These are phyloP conservation scores for Sarcophaga bullata DNA, from an alignment of 1,140 invertebrate species.

Conservation along the genomic window DNA sequence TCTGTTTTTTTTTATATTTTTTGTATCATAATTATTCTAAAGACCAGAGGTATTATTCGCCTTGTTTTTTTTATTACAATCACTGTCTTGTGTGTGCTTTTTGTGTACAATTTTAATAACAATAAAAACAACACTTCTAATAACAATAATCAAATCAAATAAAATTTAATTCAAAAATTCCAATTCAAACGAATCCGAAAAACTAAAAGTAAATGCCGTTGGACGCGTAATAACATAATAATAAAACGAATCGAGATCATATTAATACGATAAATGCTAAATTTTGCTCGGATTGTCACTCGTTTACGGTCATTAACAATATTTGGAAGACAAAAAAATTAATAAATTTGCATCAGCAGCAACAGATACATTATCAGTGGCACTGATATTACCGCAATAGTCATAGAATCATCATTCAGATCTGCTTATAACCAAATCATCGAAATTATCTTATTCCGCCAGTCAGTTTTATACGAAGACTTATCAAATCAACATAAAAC, in stretches of 20 bases:
- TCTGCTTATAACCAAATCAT: slow-evolving; percentile 11
- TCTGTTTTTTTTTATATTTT: not conserved
- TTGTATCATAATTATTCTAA: not conserved
- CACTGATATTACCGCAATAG: not conserved
- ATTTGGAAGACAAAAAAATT: not conserved
- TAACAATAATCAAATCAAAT: slow-evolving; percentile 16
- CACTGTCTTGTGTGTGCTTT: not conserved
- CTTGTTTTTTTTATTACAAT: slow-evolving; percentile 29
- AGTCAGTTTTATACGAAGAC: slow-evolving; percentile 26
- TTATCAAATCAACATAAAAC: slow-evolving; percentile 37
- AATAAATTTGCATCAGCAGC: not conserved
- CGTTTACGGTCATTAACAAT: not conserved
- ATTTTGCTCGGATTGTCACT: slow-evolving; percentile 54
- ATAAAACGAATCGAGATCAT: not conserved
- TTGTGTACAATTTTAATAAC: slow-evolving; percentile 30
- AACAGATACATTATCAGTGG: not conserved
- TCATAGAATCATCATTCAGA: not conserved
- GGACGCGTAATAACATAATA: not conserved
- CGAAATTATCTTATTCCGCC: slow-evolving; percentile 27
- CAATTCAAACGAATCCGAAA: not conserved
- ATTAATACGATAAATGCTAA: not conserved
- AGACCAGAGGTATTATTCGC: not conserved
- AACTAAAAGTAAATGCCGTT: not conserved
- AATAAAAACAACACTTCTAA: slow-evolving; percentile 31
- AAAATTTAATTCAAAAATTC: slow-evolving; percentile 1